phyloP scores from a whole-genome alignment of 2,113 vertebrate species.

The Chelonoidis abingdonii region DNA sequence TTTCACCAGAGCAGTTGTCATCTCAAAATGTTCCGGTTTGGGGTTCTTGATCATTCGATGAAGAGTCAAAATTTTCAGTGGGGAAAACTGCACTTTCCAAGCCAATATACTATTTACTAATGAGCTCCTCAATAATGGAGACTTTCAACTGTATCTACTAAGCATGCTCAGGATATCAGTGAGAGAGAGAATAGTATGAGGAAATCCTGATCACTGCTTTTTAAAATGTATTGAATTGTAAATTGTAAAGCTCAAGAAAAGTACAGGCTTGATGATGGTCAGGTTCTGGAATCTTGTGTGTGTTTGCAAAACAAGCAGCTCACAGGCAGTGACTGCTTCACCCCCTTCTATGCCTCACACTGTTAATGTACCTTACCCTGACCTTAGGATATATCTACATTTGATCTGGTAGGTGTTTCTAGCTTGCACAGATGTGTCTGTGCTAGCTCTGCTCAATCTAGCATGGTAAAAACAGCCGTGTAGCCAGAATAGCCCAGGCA shows the following conservation, averaged over 20 bases:
- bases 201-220: constrained; percentile 38
- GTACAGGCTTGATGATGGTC: background rate
- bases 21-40: constrained; percentile 17
- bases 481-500: background rate
- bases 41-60: background rate
- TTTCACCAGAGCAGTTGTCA: background rate
- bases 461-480: background rate
- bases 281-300: background rate
- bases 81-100: constrained; percentile 6
- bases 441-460: background rate
- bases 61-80: background rate
- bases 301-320: background rate
- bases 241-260: constrained; percentile 15
- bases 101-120: constrained; percentile 27
- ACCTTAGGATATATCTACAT: background rate
- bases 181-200: constrained; percentile 9
- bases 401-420: background rate
- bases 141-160: background rate
- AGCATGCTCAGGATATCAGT: constrained; percentile 47
- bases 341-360: background rate
- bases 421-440: background rate
- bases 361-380: background rate
- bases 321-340: rapidly evolving
- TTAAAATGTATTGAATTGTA: background rate
- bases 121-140: background rate